These are phyloP conservation scores for Dynastes tityus DNA, from an alignment of 2,888 invertebrate species.

Conservation along the genomic window DNA sequence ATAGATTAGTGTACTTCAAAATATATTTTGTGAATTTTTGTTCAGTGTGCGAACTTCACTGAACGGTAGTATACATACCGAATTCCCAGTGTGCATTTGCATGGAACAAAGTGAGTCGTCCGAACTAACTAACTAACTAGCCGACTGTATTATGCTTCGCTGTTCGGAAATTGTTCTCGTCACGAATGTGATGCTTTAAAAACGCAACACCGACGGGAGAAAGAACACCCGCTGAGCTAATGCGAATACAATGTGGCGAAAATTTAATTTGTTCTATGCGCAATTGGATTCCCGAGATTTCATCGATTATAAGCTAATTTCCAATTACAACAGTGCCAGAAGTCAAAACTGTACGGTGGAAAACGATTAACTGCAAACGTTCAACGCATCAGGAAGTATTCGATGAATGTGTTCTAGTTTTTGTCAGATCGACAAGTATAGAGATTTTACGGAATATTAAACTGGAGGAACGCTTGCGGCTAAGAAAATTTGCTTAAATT, in stretches of 20 bases:
- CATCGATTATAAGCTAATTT: constrained; percentile 37
- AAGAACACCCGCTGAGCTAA: constrained; percentile 43
- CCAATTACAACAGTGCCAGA: constrained; percentile 40
- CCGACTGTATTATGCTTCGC: constrained; percentile 14
- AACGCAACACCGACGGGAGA: neutral
- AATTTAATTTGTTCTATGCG: constrained; percentile 28
- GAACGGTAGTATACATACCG: neutral
- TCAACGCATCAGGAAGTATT: constrained; percentile 19
- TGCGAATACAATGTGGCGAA: constrained; percentile 34
- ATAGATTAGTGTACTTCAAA: too few species aligned
- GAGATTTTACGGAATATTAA: constrained; percentile 4
- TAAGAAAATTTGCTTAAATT: neutral
- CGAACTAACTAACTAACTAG: constrained; percentile 29
- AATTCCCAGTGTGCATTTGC: constrained; percentile 29
- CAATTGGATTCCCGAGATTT: constrained; percentile 31
- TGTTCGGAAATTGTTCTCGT: constrained; percentile 39
- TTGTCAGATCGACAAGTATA: neutral
- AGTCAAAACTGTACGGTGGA: constrained; percentile 18
- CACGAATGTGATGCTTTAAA: constrained; percentile 30
- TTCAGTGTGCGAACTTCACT: too few species aligned
- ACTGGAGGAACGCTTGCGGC: neutral
- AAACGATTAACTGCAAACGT: constrained; percentile 6
- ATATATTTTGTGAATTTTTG: too few species aligned
- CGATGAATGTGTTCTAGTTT: constrained; percentile 23
- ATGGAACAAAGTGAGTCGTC: constrained; percentile 37